phyloP scores from a whole-genome alignment of 2,888 invertebrate genomes.

The Microctonus brassicae region DNA sequence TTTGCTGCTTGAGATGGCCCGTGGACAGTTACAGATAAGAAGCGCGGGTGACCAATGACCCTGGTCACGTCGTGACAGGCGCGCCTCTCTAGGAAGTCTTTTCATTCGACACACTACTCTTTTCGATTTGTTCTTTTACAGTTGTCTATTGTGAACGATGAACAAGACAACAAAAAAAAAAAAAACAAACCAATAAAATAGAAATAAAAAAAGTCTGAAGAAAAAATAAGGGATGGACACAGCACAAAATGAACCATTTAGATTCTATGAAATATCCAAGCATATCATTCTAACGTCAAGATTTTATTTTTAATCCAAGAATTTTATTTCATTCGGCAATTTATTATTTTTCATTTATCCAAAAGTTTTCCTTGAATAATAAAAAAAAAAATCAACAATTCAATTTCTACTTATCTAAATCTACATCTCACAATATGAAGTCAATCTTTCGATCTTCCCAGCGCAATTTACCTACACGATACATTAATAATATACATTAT shows the following conservation, averaged over 20 bases:
- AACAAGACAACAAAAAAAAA: neutral
- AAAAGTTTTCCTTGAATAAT: neutral
- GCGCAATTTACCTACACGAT: neutral
- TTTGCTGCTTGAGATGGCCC: constrained; percentile 51
- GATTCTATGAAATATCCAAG: too few species aligned
- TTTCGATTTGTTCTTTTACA: neutral
- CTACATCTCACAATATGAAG: neutral
- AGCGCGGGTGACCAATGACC: constrained; percentile 63
- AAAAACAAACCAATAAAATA: too few species aligned
- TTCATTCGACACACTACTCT: constrained; percentile 54
- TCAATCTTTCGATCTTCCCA: neutral
- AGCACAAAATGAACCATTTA: neutral
- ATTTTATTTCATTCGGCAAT: neutral
- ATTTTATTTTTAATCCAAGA: too few species aligned
- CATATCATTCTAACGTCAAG: too few species aligned
- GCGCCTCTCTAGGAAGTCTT: constrained; percentile 66
- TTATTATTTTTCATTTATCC: neutral
- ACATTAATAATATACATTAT: neutral
- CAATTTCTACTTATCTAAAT: neutral
- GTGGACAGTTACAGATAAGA: constrained; percentile 58
- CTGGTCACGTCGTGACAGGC: constrained; percentile 64
- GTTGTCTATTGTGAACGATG: neutral
- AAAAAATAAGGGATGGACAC: neutral
- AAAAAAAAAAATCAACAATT: neutral
- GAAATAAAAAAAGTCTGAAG: too few species aligned